Base-by-base conservation (phyloP, 2,888 invertebrate species). In the Phorcus lineatus region DNA sequence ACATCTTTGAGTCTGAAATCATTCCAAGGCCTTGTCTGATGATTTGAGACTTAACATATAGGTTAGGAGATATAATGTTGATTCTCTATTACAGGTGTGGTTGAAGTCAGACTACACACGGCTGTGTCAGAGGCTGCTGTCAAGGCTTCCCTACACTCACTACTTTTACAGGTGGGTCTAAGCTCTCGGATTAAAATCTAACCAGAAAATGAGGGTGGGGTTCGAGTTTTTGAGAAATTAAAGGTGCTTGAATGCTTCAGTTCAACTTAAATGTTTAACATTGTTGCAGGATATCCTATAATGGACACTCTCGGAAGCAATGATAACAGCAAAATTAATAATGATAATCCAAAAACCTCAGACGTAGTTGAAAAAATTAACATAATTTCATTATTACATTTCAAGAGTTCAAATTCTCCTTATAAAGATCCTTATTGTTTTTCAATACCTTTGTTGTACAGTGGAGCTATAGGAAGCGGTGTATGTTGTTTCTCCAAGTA, bases 101-200 rank as follows among this genome's bases (percentile, higher is more conserved):
- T 95, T 96, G 79, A 95, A 96, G 90, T 92, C 94, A 53, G 99
- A 99, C 93, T 99, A 95, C 93, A 94, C 95, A 83, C 94, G 94
- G 84, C 95, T 99, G n/a, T 95, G 95, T 90, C 94, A 95, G 2
- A 95, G 94, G 90, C 94, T 96, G 0, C 93, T 94, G 82, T 92
- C 93, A 62, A 94, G 94, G 13, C 94, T 97, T 81, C 97, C 97
- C 1, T 96, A 96, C 94, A 95, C 96, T 2, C 97, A 99, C 94
- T 99, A 98, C 93, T 99, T 98, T 94, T 96, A 96, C 92, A 97
- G 97, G 97, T 96, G 94, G 80, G 82, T 82, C n/a, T 17, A n/a
- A n/a, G n/a, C n/a, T n/a, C n/a, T n/a, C 53, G 36, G 36, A 7
- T 36, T 36, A 2, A 36, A 36, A 36, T 36, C 36, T 13, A 6